A percentile compares a stretch with the other conserved stretches of the same genome.
These are phyloP conservation scores for Galeopterus variegatus DNA, from an alignment of 2,113 vertebrate genomes.

Conservation along the genomic window DNA sequence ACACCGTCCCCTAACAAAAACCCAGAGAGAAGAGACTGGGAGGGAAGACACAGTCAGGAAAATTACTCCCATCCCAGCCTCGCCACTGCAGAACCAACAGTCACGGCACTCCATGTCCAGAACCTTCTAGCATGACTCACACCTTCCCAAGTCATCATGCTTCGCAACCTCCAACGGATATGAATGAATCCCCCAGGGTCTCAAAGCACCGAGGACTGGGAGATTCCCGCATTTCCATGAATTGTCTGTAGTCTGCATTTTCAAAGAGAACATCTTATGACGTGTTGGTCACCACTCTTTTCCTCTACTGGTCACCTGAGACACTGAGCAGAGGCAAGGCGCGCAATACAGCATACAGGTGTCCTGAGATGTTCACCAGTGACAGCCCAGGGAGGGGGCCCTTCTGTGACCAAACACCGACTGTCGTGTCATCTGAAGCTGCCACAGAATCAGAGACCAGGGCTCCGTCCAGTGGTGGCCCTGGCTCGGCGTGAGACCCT, in stretches of 20 bases:
- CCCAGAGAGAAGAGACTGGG: neutral
- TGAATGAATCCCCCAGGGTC: neutral
- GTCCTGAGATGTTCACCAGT: neutral
- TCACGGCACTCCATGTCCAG: neutral
- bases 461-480: too few relatives aligned
- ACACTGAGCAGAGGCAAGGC: neutral
- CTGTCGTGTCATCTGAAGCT: neutral
- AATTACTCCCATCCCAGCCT: neutral
- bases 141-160: neutral
- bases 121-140: neutral
- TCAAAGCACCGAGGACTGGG: neutral
- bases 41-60: neutral
- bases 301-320: neutral
- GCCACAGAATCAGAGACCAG: neutral
- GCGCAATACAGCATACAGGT: accelerated
- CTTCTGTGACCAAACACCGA: accelerated
- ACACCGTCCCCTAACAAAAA: neutral
- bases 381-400: neutral
- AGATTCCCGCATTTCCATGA: neutral
- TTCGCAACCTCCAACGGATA: neutral
- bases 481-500: neutral
- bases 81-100: neutral
- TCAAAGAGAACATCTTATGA: neutral
- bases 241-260: neutral
- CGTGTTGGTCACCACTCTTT: neutral